Percentiles rank a stretch among this genome's conserved stretches.
Evolutionary conservation across 2,888 invertebrate species (phyloP).

Genomic region (Rhingia rostrata): DNA sequence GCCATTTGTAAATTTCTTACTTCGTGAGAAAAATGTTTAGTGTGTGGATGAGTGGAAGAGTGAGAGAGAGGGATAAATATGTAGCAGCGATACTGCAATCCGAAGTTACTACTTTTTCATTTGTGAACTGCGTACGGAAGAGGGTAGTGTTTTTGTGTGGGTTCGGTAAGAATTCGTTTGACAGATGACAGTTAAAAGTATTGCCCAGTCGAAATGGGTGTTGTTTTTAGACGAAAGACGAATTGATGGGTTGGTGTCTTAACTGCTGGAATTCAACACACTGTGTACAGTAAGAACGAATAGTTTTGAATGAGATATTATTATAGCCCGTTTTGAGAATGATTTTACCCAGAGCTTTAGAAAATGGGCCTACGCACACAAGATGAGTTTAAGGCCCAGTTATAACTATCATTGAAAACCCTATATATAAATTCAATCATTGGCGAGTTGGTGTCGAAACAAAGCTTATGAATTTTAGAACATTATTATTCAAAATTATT

Average conservation of each 20-base stretch:
- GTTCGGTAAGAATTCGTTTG: slow-evolving; percentile 12
- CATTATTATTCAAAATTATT: too few species aligned
- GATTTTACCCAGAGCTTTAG: too few species aligned
- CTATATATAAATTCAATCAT: too few species aligned
- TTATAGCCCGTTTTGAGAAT: too few species aligned
- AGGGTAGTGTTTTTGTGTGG: slow-evolving; percentile 9
- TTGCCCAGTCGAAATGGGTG: slow-evolving; percentile 33
- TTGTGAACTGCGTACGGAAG: slow-evolving; percentile 8
- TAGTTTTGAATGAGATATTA: not conserved
- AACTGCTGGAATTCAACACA: not conserved
- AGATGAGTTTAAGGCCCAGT: too few species aligned
- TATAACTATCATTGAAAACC: too few species aligned
- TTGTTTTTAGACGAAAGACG: slow-evolving; percentile 10
- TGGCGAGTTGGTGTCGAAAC: too few species aligned
- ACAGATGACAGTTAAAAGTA: slow-evolving; percentile 50
- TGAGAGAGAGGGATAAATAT: slow-evolving; percentile 27
- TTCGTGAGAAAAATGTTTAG: slow-evolving; percentile 49
- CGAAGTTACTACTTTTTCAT: slow-evolving; percentile 27
- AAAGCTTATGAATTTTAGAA: too few species aligned
- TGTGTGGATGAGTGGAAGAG: not conserved
- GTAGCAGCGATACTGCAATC: slow-evolving; percentile 19
- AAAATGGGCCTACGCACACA: too few species aligned
- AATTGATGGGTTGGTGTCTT: not conserved
- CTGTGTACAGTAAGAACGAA: slow-evolving; percentile 2
- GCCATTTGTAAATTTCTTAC: slow-evolving; percentile 74